Evolutionary conservation across 2,113 vertebrate genomes (phyloP).

Genomic region (Elephantulus edwardii): DNA sequence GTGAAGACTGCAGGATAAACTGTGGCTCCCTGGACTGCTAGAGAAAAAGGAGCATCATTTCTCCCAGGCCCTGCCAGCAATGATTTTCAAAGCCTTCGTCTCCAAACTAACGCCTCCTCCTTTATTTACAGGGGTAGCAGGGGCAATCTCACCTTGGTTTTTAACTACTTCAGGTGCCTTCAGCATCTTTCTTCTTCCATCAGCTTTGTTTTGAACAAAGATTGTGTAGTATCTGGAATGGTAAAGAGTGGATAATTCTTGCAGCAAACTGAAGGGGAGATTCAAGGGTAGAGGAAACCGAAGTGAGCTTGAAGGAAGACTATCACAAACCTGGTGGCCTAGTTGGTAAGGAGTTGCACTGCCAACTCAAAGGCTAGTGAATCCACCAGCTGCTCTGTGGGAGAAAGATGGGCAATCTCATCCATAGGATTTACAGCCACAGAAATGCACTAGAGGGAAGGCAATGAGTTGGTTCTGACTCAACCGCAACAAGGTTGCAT

Average conservation of each 20-base stretch:
- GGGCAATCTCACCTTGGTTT: constrained; percentile 12
- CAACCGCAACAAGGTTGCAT: too few relatives aligned
- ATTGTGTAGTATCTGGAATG: neutral
- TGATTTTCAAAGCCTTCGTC: neutral
- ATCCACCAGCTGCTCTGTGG: too few relatives aligned
- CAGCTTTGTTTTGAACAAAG: constrained; percentile 8
- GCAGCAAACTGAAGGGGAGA: neutral
- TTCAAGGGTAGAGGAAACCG: neutral
- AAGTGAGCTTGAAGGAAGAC: constrained; percentile 29
- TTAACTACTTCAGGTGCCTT: neutral
- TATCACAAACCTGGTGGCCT: neutral
- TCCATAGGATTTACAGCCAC: too few relatives aligned
- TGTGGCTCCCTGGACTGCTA: constrained; percentile 7
- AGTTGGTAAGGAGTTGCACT: too few relatives aligned
- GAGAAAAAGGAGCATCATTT: constrained; percentile 16
- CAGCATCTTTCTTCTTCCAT: neutral
- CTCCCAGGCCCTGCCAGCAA: neutral
- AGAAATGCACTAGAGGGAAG: too few relatives aligned
- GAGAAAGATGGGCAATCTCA: too few relatives aligned
- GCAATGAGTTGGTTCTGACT: too few relatives aligned
- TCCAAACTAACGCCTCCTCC: neutral
- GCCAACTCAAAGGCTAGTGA: too few relatives aligned
- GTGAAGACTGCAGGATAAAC: constrained; percentile 8
- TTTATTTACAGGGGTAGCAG: neutral
- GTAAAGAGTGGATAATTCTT: constrained; percentile 15